Conservation (phyloP, 2,113 vertebrate species). For the Phocoena sinus region DNA sequence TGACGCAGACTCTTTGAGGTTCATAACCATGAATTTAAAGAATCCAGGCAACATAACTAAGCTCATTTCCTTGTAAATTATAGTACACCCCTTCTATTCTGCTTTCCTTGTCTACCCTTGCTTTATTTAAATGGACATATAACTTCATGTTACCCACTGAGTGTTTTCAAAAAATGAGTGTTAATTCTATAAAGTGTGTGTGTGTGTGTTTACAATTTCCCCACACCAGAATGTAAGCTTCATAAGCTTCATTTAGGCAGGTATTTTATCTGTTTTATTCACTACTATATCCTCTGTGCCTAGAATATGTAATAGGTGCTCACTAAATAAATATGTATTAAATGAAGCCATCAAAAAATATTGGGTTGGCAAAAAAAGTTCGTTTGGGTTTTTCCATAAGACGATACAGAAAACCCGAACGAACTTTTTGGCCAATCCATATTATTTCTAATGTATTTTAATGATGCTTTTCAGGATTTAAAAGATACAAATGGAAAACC, state of each 20-base stretch:
- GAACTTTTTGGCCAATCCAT: too few relatives aligned
- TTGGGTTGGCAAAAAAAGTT: too few relatives aligned
- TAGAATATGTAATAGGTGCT: not conserved
- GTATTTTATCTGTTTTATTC: not conserved
- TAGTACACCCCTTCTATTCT: not conserved
- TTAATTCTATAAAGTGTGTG: not conserved
- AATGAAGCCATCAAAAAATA: not conserved
- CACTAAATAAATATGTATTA: not conserved
- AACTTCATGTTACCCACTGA: not conserved
- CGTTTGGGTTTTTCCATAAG: too few relatives aligned
- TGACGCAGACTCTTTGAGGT: fast-evolving
- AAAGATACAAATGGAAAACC: not conserved
- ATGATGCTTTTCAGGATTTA: not conserved
- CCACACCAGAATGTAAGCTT: not conserved
- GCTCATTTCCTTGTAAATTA: fast-evolving
- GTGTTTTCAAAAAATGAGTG: not conserved
- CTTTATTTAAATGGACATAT: not conserved
- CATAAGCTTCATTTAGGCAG: not conserved
- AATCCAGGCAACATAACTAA: not conserved
- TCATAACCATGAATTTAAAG: too few relatives aligned
- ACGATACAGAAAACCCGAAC: too few relatives aligned
- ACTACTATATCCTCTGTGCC: not conserved
- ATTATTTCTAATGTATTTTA: not conserved
- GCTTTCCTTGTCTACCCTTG: not conserved
- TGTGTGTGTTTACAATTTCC: not conserved